These are phyloP conservation scores for Molossus alvarezi DNA, from an alignment of 2,797 vertebrate species.

Conservation along the genomic window DNA sequence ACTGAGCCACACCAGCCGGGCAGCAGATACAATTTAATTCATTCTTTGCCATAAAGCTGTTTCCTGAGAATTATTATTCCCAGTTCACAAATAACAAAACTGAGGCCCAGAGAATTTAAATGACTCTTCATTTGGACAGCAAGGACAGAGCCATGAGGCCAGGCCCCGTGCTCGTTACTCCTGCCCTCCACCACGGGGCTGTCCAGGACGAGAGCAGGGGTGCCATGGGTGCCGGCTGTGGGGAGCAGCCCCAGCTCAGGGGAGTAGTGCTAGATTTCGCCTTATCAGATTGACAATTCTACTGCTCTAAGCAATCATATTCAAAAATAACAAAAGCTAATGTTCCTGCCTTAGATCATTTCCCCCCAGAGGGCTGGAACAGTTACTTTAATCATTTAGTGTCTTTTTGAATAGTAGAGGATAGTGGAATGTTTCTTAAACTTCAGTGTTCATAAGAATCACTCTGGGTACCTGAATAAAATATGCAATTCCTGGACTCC, in stretches of 20 bases:
- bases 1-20: too few relatives aligned
- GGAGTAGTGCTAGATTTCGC: background rate
- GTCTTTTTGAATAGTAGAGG: background rate
- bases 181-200: background rate
- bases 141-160: background rate
- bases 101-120: background rate
- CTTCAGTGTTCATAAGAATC: background rate
- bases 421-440: background rate
- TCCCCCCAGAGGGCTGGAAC: background rate
- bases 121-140: background rate
- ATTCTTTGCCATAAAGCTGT: background rate
- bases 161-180: background rate
- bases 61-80: constrained; percentile 1
- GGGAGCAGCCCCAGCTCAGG: background rate
- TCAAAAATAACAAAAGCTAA: constrained; percentile 23
- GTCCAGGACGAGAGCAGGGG: background rate
- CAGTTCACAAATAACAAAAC: constrained; percentile 4
- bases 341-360: background rate
- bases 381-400: constrained; percentile 38
- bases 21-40: background rate
- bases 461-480: background rate
- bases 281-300: background rate
- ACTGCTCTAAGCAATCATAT: background rate
- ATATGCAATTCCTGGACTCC: background rate
- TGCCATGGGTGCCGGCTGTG: background rate